Base-by-base conservation (phyloP, 2,113 vertebrate species). In the Proterorhinus semilunaris region DNA sequence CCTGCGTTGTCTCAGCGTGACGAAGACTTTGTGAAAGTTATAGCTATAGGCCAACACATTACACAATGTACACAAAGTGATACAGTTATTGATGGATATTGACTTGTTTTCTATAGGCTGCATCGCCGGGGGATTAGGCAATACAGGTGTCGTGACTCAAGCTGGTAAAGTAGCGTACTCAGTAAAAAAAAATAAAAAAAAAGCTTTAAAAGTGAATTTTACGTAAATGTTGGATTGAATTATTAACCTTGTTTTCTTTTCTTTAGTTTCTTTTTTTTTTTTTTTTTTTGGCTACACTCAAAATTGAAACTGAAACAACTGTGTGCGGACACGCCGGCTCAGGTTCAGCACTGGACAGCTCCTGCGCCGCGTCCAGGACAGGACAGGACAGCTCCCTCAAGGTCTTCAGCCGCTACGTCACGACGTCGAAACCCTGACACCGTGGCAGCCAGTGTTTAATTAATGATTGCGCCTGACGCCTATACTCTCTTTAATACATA, bases 401-500 rank as follows among this genome's bases (percentile, higher is more conserved):
- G 55, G 55, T 42, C 67, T 42, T 44, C 11, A 17, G 10, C 47
- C 1, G 48, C 64, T 69, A 74, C 48, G 48, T 70, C 52, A 50
- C 88, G 83, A 87, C 85, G 85, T 88, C 76, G 83, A 17, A 61
- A 51, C 71, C 63, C 69, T 82, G 79, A 61, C 66, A 88, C 85
- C 66, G 74, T 83, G 76, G 66, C 84, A 73, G 76, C 69, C 84
- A 75, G 76, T 45, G 66, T 88, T 73, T 83, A 84, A 88, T 85
- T 83, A 83, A 88, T 82, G 81, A 71, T 89, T 79, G 88, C 90
- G 90, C 87, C 84, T 83, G 86, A 83, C 86, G 92, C 90, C 91
- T 92, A 92, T 93, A 90, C 84, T 90, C 88, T 49, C 88, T 49
- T 63, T 71, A 21, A 9, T 45, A 44, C 36, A 94, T 95, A 92